A percentile compares a stretch with the other conserved stretches of the same genome.
phyloP scores from a whole-genome alignment of 2,797 vertebrate species.

The Rhinogobio ventralis region DNA sequence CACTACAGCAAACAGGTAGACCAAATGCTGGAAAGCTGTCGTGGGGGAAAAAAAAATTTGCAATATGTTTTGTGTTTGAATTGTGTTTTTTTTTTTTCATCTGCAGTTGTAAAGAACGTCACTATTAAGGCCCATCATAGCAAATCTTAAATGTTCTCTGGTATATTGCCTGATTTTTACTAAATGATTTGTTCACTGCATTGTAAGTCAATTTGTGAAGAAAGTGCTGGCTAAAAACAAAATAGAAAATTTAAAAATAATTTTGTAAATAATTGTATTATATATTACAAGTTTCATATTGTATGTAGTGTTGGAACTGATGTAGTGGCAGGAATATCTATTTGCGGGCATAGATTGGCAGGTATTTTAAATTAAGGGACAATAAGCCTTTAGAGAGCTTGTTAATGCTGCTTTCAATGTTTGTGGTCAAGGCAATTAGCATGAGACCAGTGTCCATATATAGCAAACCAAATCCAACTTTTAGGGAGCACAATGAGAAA shows the following conservation, averaged over 20 bases:
- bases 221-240: background rate
- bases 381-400: conserved; percentile 24
- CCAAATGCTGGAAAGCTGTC: too few relatives aligned
- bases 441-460: conserved; percentile 7
- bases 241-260: too few relatives aligned
- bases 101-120: too few relatives aligned
- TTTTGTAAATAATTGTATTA: background rate
- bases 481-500: background rate
- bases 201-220: background rate
- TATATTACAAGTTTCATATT: too few relatives aligned
- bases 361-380: background rate
- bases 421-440: conserved; percentile 2
- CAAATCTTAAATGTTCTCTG: too few relatives aligned
- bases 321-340: background rate
- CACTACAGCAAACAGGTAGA: too few relatives aligned
- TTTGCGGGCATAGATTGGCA: background rate
- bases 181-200: background rate
- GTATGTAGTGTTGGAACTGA: background rate
- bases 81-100: too few relatives aligned
- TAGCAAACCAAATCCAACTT: background rate
- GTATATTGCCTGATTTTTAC: background rate
- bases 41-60: too few relatives aligned
- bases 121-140: too few relatives aligned
- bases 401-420: background rate
- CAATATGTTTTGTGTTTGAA: too few relatives aligned